phyloP scores from a whole-genome alignment of 30 jellyfish, hydroid and myxozoan genomes.

The Rhopilema esculentum region DNA sequence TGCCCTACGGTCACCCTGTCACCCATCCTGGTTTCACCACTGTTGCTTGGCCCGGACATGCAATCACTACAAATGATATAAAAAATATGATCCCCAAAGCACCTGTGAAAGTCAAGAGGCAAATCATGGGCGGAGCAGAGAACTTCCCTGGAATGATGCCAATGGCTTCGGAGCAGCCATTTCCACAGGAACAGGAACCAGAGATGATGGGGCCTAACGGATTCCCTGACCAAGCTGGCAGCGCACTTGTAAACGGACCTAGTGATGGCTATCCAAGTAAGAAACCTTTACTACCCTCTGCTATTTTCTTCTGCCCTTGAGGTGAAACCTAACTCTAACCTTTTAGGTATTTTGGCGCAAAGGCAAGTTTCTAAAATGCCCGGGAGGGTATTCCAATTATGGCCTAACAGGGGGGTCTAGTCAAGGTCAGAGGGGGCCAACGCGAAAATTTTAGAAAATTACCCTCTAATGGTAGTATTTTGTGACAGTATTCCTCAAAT shows the following conservation, averaged over 20 bases:
- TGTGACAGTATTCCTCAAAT: no score
- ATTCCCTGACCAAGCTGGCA: constrained; percentile 48
- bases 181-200: constrained; percentile 74
- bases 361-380: no score
- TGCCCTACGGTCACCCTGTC: constrained; percentile 97
- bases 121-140: constrained; percentile 68
- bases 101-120: constrained; percentile 76
- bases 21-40: constrained; percentile 99
- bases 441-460: no score
- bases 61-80: constrained; percentile 85
- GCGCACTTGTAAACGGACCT: constrained; percentile 44
- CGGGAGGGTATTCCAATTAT: no score
- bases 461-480: no score
- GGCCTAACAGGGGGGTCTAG: no score
- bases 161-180: constrained; percentile 47
- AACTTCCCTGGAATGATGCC: constrained; percentile 68
- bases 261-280: constrained; percentile 56
- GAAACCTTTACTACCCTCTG: neutral
- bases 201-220: constrained; percentile 76
- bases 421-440: no score
- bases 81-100: constrained; percentile 73
- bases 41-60: constrained; percentile 98
- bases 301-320: neutral
- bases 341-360: no score
- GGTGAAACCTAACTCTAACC: no score